Percentiles rank a stretch among this genome's conserved stretches.
These are phyloP conservation scores for Cassiopea andromeda DNA, from an alignment of 30 jellyfish, hydroid and myxozoan species.

Conservation along the genomic window DNA sequence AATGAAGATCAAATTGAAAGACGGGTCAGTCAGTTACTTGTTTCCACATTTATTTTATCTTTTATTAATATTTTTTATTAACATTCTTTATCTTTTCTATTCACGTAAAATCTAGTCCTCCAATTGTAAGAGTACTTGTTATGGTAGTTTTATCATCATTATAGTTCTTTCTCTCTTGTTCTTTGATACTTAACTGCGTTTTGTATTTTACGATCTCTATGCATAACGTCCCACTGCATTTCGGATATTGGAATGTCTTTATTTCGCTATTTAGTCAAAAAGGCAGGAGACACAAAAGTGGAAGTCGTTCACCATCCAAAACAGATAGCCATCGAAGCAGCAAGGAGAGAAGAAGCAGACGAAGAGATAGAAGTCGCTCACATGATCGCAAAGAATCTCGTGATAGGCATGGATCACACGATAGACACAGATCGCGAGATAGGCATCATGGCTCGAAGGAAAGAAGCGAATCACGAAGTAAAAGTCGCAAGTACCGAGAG, in stretches of 20 bases:
- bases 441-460: slow-evolving; percentile 7
- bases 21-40: slow-evolving; percentile 74
- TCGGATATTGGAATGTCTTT: background rate
- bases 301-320: slow-evolving; percentile 8
- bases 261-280: background rate
- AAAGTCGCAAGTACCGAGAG: slow-evolving; percentile 7
- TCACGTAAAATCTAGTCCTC: too few relatives aligned
- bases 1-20: slow-evolving; percentile 76
- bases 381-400: slow-evolving; percentile 12
- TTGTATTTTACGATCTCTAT: too few relatives aligned
- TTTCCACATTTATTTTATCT: too few relatives aligned
- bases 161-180: too few relatives aligned
- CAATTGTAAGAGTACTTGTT: too few relatives aligned
- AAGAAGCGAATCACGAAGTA: slow-evolving; percentile 3
- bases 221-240: too few relatives aligned
- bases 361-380: slow-evolving; percentile 37
- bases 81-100: too few relatives aligned
- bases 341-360: slow-evolving; percentile 10
- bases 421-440: slow-evolving; percentile 32
- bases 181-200: too few relatives aligned
- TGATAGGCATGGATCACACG: too few relatives aligned
- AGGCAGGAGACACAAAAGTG: background rate
- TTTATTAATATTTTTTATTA: too few relatives aligned
- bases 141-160: too few relatives aligned
- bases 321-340: slow-evolving; percentile 41